A percentile compares a stretch with the other conserved stretches of the same genome.
Conservation (phyloP, 2,797 vertebrate genomes). For the Neosilurus hyrtlii region DNA sequence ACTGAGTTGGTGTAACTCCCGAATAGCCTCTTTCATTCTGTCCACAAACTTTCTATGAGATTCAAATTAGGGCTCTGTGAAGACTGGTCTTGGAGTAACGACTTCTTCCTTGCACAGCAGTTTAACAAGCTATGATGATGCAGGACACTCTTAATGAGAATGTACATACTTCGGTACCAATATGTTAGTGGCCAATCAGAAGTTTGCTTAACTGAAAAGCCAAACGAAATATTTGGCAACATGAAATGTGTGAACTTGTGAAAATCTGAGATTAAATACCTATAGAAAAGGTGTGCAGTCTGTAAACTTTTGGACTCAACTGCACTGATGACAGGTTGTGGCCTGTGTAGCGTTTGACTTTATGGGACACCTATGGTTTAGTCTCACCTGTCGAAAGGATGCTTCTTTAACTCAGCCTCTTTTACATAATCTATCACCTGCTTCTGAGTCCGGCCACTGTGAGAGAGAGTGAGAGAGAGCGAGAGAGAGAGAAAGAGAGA, state of each 20-base stretch:
- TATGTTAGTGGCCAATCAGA: background rate
- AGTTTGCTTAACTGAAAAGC: background rate
- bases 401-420: slow-evolving; percentile 95
- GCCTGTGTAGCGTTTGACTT: background rate
- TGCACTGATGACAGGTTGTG: background rate
- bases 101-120: background rate
- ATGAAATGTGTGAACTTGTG: background rate
- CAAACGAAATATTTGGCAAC: background rate
- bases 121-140: background rate
- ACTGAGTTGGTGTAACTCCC: background rate
- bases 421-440: slow-evolving; percentile 96
- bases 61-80: background rate
- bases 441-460: slow-evolving; percentile 96
- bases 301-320: background rate
- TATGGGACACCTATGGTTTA: slow-evolving; percentile 16
- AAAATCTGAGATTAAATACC: background rate
- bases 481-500: background rate
- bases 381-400: slow-evolving; percentile 93
- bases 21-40: background rate
- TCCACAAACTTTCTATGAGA: background rate
- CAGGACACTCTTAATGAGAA: background rate
- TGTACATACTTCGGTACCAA: background rate
- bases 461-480: background rate
- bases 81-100: background rate
- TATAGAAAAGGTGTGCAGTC: too few relatives aligned